These are phyloP conservation scores for Clamator glandarius DNA, from an alignment of 2,797 vertebrate species.

Conservation along the genomic window DNA sequence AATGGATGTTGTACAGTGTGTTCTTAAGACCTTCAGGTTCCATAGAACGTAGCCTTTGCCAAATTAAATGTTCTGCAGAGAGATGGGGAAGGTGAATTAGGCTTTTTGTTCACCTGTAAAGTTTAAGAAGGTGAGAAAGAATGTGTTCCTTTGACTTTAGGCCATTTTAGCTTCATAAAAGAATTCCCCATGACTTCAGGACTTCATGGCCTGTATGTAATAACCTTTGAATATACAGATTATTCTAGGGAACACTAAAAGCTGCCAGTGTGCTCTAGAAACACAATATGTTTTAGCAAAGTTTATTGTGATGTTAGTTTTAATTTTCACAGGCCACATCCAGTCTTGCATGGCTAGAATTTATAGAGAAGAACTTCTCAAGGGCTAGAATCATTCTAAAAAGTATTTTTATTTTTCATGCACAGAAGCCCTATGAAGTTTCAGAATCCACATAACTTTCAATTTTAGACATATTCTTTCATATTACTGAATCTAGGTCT, in stretches of 20 bases:
- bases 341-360: neutral
- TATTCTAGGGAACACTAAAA: neutral
- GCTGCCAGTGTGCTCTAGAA: neutral
- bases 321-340: neutral
- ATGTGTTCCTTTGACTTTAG: neutral
- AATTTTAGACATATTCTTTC: neutral
- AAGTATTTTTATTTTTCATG: neutral
- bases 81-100: neutral
- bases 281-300: neutral
- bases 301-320: neutral
- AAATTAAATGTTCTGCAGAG: neutral
- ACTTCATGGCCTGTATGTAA: neutral
- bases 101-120: neutral
- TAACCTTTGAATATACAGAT: neutral
- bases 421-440: neutral
- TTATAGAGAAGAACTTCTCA: neutral
- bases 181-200: neutral
- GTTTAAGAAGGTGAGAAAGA: constrained; percentile 2
- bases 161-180: neutral
- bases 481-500: neutral
- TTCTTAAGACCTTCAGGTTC: neutral
- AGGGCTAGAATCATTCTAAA: neutral
- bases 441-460: neutral
- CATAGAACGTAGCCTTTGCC: neutral
- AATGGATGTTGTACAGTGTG: neutral